These are phyloP conservation scores for Metalampra italica DNA, from an alignment of 2,888 invertebrate species.

Conservation along the genomic window DNA sequence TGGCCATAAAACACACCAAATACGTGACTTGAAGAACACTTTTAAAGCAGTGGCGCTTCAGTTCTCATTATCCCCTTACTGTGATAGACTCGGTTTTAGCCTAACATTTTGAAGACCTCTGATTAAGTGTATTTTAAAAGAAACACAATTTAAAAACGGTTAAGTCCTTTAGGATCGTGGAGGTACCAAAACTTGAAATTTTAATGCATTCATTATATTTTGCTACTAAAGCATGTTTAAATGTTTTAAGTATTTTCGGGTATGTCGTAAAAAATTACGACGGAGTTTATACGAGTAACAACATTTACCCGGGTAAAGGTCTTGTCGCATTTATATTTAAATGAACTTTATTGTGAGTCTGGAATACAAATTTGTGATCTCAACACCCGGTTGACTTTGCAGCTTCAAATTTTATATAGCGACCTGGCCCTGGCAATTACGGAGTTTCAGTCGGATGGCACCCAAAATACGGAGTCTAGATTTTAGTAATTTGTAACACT, in stretches of 20 bases:
- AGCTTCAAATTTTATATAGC: slow-evolving; percentile 41
- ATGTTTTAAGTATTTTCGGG: slow-evolving; percentile 45
- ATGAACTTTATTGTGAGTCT: slow-evolving; percentile 66
- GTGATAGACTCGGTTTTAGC: too few relatives aligned
- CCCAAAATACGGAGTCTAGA: slow-evolving; percentile 8
- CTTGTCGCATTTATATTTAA: slow-evolving; percentile 72
- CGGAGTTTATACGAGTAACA: slow-evolving; percentile 53
- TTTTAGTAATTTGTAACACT: slow-evolving; percentile 3
- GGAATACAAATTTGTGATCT: slow-evolving; percentile 71
- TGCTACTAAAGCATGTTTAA: slow-evolving; percentile 45
- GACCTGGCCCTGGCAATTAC: slow-evolving; percentile 29
- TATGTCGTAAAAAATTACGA: slow-evolving; percentile 59
- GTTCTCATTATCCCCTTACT: too few relatives aligned
- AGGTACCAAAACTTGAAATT: slow-evolving; percentile 22
- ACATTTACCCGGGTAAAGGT: slow-evolving; percentile 57
- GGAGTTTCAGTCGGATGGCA: slow-evolving; percentile 14
- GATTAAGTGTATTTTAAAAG: too few relatives aligned
- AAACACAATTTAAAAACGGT: not conserved
- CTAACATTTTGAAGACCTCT: too few relatives aligned
- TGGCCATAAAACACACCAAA: too few relatives aligned
- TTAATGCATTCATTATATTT: slow-evolving; percentile 36
- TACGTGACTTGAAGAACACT: too few relatives aligned
- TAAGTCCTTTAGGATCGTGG: not conserved
- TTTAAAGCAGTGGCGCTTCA: too few relatives aligned
- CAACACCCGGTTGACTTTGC: slow-evolving; percentile 45